These are phyloP conservation scores for Verasper variegatus DNA, from an alignment of 2,113 vertebrate genomes.

Conservation along the genomic window DNA sequence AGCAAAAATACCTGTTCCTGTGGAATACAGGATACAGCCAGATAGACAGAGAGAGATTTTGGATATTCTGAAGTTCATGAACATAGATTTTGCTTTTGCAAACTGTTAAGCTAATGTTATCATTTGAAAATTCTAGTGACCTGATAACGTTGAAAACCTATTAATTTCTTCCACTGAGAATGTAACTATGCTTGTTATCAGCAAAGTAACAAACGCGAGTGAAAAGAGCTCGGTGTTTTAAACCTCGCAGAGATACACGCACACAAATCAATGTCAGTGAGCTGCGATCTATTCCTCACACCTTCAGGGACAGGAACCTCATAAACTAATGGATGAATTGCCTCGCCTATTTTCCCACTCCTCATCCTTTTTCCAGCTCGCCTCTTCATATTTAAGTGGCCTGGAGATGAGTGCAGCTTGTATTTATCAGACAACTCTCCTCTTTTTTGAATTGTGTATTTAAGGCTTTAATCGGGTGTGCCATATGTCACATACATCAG, in stretches of 20 bases:
- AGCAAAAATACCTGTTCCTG: too few species aligned
- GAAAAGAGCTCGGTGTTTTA: neutral
- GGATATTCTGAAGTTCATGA: too few species aligned
- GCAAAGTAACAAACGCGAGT: constrained; percentile 6
- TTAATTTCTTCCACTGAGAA: too few species aligned
- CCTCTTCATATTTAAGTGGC: constrained; percentile 31
- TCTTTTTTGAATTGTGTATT: constrained; percentile 6
- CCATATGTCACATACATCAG: neutral
- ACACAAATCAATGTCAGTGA: constrained; percentile 36
- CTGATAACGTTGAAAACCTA: too few species aligned
- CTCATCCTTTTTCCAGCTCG: constrained; percentile 4
- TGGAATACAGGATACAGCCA: too few species aligned
- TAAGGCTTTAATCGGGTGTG: constrained; percentile 17
- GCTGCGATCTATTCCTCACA: constrained; percentile 38
- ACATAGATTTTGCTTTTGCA: too few species aligned
- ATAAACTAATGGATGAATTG: constrained; percentile 36
- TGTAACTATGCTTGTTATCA: neutral
- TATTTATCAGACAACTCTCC: constrained; percentile 12
- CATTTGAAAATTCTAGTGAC: too few species aligned
- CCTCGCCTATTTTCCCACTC: neutral
- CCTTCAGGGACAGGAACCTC: constrained; percentile 43
- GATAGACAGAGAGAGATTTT: too few species aligned
- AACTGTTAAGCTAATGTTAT: too few species aligned
- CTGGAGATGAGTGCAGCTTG: constrained; percentile 13
- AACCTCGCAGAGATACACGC: neutral